Evolutionary conservation across 1,140 invertebrate species (phyloP), one percentile per base, ranked within the genome.

Genomic region (Cheumatopsyche charites): DNA sequence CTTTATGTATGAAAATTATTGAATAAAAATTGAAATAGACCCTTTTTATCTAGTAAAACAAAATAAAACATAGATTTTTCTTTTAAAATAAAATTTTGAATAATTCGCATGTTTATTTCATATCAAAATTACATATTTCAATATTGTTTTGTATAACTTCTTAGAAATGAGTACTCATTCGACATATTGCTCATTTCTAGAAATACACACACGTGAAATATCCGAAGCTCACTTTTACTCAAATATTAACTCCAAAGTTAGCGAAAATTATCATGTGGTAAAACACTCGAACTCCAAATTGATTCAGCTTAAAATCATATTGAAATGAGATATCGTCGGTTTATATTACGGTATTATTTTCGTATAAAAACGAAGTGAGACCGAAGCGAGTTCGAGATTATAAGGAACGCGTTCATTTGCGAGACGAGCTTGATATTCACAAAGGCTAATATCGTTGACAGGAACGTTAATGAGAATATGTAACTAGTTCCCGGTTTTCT

Each of bases 391-490:
- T n/a, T 19, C 15, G 5, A 12, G 49, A 52, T 1, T 19, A 25
- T 12, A n/a, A 12, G 29, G 9, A 29, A 29, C 15, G 15, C 62
- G 62, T 42, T 13, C 42, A 12, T 2, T 11, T 11, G 11, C 42
- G 11, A 43, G 36, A 12, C 62, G 13, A 26, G 62, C 36, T 42
- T 63, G 29, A 63, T 63, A 63, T 63, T 41, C 36, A 17, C 41
- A 12, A 19, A 42, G 62, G 62, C 29, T 58, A 63, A 63, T 63
- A 63, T 63, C 29, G 62, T 21, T 23, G 62, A 63, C 29, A 42
- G 62, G 13, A n/a, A 43, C 62, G 23, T 21, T 63, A 63, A 63
- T 63, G 62, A 42, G 62, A 63, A 63, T 63, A 63, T 63, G 62
- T 63, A 63, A 63, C 62, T 42, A 63, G 62, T 63, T 42, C 19